Evolutionary conservation across 2,888 invertebrate species (phyloP).

Genomic region (Harpalus rufipes): DNA sequence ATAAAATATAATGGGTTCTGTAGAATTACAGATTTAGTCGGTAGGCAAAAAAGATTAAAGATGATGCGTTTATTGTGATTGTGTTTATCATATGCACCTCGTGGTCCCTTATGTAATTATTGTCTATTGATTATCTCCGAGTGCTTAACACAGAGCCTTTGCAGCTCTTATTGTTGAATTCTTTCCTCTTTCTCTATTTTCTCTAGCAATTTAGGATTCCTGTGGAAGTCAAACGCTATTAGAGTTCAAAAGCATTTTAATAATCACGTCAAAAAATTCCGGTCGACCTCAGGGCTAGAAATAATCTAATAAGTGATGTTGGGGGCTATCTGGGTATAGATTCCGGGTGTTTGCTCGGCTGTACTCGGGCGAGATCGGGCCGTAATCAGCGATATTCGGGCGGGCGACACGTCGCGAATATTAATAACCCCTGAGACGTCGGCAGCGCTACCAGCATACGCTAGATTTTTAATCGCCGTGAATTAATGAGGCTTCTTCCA

Average conservation of each 20-base stretch:
- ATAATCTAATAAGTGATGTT: slow-evolving; percentile 49
- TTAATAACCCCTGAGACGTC: slow-evolving; percentile 26
- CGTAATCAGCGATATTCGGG: slow-evolving; percentile 43
- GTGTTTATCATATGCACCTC: too few species aligned
- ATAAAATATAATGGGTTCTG: too few species aligned
- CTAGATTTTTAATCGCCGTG: slow-evolving; percentile 47
- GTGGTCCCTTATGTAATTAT: too few species aligned
- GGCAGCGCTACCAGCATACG: slow-evolving; percentile 23
- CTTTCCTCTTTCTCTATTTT: not conserved
- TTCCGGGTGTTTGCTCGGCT: not conserved
- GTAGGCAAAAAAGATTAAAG: too few species aligned
- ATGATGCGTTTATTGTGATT: too few species aligned
- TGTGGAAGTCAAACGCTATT: not conserved
- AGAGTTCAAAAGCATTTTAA: slow-evolving; percentile 30
- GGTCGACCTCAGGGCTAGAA: slow-evolving; percentile 17
- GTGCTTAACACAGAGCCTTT: too few species aligned
- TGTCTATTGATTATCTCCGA: too few species aligned
- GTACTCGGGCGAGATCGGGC: slow-evolving; percentile 41
- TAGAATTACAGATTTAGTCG: too few species aligned
- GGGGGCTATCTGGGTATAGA: slow-evolving; percentile 4
- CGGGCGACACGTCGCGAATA: slow-evolving; percentile 48
- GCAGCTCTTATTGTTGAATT: not conserved
- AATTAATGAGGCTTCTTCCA: slow-evolving; percentile 47
- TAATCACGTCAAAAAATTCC: slow-evolving; percentile 39
- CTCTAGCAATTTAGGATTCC: not conserved